Percentiles rank a stretch among this genome's conserved stretches.
Conservation (phyloP, 2,888 invertebrate genomes). For the Melangyna quadrimaculata region DNA sequence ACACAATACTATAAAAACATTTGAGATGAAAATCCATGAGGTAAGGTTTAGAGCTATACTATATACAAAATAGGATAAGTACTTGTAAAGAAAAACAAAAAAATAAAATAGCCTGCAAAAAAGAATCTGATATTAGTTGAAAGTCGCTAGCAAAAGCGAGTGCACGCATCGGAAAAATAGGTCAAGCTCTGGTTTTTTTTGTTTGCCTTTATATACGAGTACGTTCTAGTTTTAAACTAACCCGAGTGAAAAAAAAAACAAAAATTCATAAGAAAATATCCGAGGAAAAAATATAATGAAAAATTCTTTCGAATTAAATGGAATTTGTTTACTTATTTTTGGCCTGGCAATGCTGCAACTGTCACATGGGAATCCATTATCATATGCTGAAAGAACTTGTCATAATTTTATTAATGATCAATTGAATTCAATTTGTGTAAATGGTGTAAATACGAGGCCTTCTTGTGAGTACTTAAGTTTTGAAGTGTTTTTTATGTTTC, state of each 20-base stretch:
- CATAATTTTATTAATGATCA: not conserved
- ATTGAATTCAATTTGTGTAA: not conserved
- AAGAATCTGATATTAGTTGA: slow-evolving; percentile 19
- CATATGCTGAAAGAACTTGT: not conserved
- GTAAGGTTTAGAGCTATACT: too few relatives aligned
- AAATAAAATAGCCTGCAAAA: slow-evolving; percentile 15
- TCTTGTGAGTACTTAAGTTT: not conserved
- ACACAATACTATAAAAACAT: not conserved
- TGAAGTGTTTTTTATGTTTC: not conserved
- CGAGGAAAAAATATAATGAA: not conserved
- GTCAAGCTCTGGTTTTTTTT: not conserved
- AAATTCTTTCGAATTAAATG: not conserved
- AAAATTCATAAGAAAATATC: not conserved
- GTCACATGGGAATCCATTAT: not conserved
- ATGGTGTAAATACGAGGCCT: not conserved
- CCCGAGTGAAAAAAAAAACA: not conserved
- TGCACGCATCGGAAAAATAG: slow-evolving; percentile 19
- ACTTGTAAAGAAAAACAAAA: slow-evolving; percentile 1
- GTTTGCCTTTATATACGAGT: not conserved
- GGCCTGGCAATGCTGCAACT: slow-evolving; percentile 15
- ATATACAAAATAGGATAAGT: not conserved
- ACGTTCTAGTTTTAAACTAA: too few relatives aligned
- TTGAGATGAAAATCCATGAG: not conserved
- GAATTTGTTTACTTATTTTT: not conserved
- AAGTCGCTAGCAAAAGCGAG: slow-evolving; percentile 18